Evolutionary conservation across 2,888 invertebrate genomes (phyloP).

Genomic region (Clepsis dumicolana): DNA sequence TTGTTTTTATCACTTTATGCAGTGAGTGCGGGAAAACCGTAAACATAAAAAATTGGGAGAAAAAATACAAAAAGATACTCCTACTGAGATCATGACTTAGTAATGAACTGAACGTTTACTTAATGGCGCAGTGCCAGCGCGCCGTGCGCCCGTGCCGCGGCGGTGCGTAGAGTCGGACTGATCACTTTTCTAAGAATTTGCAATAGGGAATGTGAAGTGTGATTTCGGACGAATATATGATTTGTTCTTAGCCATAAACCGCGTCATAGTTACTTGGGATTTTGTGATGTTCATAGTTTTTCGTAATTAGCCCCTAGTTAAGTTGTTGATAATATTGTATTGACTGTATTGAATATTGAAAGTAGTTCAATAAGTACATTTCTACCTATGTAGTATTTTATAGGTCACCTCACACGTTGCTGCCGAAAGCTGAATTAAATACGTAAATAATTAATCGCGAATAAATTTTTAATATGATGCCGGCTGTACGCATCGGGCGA

Average conservation of each 20-base stretch:
- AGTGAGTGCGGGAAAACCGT: too few relatives aligned
- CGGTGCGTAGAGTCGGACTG: conserved; percentile 51
- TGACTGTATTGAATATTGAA: conserved; percentile 62
- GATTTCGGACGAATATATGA: conserved; percentile 46
- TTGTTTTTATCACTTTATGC: too few relatives aligned
- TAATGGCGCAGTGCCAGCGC: conserved; percentile 58
- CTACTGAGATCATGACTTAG: too few relatives aligned
- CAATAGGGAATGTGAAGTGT: conserved; percentile 55
- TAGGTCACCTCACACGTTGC: conserved; percentile 75
- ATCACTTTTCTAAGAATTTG: conserved; percentile 52
- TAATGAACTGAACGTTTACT: conserved; percentile 46
- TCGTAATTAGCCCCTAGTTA: conserved; percentile 76
- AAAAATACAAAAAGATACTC: too few relatives aligned
- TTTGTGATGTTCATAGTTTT: conserved; percentile 79
- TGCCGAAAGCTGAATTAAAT: conserved; percentile 55
- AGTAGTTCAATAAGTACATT: conserved; percentile 74
- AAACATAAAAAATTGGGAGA: too few relatives aligned
- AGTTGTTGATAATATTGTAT: conserved; percentile 77
- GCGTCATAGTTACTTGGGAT: conserved; percentile 60
- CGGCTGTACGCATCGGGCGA: conserved; percentile 32
- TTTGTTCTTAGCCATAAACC: conserved; percentile 66
- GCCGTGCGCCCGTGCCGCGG: background rate
- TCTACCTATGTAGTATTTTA: conserved; percentile 77
- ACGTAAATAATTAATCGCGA: conserved; percentile 55
- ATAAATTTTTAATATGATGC: conserved; percentile 25